These are phyloP conservation scores for Steatocranus sp. DNA, from an alignment of 2,797 vertebrate species.

Conservation along the genomic window DNA sequence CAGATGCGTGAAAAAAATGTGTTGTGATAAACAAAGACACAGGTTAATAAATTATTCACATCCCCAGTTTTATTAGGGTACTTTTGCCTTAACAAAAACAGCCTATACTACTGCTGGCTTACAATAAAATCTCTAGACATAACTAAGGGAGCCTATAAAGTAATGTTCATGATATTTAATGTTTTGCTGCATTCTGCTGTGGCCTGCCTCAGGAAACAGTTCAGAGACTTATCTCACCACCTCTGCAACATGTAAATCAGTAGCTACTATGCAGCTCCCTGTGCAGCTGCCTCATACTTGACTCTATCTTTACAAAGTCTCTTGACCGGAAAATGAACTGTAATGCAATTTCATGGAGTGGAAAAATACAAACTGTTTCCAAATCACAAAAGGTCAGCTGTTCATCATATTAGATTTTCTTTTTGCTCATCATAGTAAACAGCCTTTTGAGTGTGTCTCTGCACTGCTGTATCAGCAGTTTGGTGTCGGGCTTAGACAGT, in stretches of 20 bases:
- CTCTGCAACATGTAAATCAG: conserved; percentile 59
- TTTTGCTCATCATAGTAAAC: conserved; percentile 20
- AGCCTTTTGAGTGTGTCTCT: background rate
- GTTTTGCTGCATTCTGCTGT: conserved; percentile 36
- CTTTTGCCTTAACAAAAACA: conserved; percentile 16
- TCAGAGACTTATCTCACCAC: conserved; percentile 38
- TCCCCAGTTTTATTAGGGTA: background rate
- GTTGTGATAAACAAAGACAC: conserved; percentile 15
- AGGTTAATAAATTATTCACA: conserved; percentile 39
- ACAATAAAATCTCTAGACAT: conserved; percentile 14
- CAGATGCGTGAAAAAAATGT: background rate
- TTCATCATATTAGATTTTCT: conserved; percentile 39
- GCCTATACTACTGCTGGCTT: background rate
- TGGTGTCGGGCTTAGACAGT: background rate
- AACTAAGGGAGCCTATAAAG: background rate
- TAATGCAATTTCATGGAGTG: conserved; percentile 55
- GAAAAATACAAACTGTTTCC: conserved; percentile 55
- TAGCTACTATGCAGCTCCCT: conserved; percentile 6
- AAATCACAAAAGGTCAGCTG: conserved; percentile 48
- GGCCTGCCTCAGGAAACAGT: conserved; percentile 25
- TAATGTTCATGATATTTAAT: conserved; percentile 19
- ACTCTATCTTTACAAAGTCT: conserved; percentile 32
- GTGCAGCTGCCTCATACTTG: conserved; percentile 28
- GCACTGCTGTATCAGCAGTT: background rate
- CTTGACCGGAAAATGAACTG: conserved; percentile 63